A percentile compares a stretch with the other conserved stretches of the same genome.
These are phyloP conservation scores for Himalopsyche phryganea DNA, from an alignment of 1,140 invertebrate genomes.

Conservation along the genomic window DNA sequence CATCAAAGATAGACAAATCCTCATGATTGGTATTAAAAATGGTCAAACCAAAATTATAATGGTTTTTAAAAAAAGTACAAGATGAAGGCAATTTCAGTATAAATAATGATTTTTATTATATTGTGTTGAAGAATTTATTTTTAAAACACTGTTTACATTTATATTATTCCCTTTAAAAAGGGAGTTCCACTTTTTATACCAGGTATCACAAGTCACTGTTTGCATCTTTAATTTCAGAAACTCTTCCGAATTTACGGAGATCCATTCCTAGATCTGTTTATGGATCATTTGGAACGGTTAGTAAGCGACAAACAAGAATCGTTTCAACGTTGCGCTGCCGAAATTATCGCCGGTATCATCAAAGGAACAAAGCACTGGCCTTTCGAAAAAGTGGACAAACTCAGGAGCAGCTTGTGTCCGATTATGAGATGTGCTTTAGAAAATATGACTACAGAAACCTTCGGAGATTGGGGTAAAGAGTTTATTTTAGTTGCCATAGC, in stretches of 20 bases:
- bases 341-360: constrained; percentile 75
- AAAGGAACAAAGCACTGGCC: constrained; percentile 81
- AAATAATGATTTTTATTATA: no score
- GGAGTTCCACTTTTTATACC: no score
- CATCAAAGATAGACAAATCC: no score
- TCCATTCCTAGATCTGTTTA: constrained; percentile 58
- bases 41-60: no score
- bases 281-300: constrained; percentile 64
- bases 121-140: no score
- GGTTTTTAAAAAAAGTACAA: no score
- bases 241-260: constrained; percentile 79
- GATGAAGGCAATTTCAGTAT: no score
- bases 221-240: constrained; percentile 60
- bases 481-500: constrained; percentile 9
- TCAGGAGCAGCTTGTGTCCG: constrained; percentile 61
- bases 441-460: constrained; percentile 65
- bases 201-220: no score
- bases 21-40: no score
- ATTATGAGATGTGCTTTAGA: constrained; percentile 57
- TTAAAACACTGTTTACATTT: no score
- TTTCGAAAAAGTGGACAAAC: constrained; percentile 57
- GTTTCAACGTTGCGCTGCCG: constrained; percentile 78
- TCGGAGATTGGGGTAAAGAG: constrained; percentile 37
- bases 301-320: constrained; percentile 70
- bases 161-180: no score